phyloP scores from a whole-genome alignment of 2,113 vertebrate species.

The Henicopernis longicauda region DNA sequence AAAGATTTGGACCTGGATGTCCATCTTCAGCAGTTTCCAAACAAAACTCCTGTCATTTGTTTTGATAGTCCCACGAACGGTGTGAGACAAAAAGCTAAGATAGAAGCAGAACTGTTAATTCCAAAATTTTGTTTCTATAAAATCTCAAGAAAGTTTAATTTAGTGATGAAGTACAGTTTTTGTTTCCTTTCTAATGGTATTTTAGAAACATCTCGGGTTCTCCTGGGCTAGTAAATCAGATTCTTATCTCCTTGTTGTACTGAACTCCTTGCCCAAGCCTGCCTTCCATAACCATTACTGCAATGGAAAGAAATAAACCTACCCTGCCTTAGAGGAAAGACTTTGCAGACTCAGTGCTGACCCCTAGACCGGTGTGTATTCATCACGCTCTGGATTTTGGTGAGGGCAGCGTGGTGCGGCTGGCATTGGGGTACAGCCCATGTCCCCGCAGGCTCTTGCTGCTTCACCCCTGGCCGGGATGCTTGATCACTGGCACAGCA shows the following conservation, averaged over 20 bases:
- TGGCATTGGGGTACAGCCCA: neutral
- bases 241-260: neutral
- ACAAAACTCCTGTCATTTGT: neutral
- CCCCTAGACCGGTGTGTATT: accelerated
- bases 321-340: neutral
- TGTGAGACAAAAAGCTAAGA: neutral
- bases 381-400: no score
- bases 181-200: neutral
- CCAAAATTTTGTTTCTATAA: neutral
- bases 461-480: neutral
- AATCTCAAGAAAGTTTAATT: neutral
- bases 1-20: neutral
- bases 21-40: neutral
- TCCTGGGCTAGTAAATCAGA: neutral
- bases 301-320: neutral
- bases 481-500: accelerated
- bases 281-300: accelerated
- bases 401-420: accelerated
- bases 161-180: neutral
- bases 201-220: neutral
- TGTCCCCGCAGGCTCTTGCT: neutral
- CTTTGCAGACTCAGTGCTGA: neutral
- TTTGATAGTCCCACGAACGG: accelerated
- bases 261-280: neutral
- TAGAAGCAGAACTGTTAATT: neutral